Percentiles rank a stretch among this genome's conserved stretches.
Conservation (phyloP, 2,888 invertebrate genomes). For the Folsomia manolachei region DNA sequence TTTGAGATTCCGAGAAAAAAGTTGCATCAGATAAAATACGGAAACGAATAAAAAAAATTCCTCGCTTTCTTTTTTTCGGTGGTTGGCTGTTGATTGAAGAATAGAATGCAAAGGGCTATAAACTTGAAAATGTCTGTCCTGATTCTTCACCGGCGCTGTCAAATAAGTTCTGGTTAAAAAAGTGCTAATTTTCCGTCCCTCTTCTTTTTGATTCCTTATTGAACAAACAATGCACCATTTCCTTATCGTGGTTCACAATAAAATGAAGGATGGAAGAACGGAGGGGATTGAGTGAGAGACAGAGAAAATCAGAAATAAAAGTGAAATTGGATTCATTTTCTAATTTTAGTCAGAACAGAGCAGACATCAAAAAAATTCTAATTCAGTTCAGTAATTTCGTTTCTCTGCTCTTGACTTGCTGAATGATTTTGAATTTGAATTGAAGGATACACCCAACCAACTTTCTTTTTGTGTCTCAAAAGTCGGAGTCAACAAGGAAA, state of each 20-base stretch:
- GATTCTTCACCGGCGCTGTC: background rate
- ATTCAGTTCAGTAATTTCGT: background rate
- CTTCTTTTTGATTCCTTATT: background rate
- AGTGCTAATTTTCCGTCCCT: conserved; percentile 12
- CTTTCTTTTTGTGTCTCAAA: background rate
- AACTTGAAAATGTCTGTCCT: conserved; percentile 7
- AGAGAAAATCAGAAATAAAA: background rate
- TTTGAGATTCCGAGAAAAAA: background rate
- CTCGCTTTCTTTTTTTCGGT: background rate
- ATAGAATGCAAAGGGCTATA: conserved; percentile 14
- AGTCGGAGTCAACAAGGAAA: conserved; percentile 18
- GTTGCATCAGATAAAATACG: background rate
- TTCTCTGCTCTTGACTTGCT: conserved; percentile 15
- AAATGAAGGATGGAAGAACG: background rate
- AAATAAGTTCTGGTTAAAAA: conserved; percentile 6
- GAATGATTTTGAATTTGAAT: no score
- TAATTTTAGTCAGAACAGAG: background rate
- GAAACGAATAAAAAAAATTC: background rate
- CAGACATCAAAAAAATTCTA: background rate
- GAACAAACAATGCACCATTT: background rate
- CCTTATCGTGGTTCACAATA: background rate
- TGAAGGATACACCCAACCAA: background rate
- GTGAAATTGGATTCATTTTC: conserved; percentile 1
- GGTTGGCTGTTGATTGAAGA: background rate
- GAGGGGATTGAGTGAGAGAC: background rate